Percentiles rank a stretch among this genome's conserved stretches.
phyloP scores from a whole-genome alignment of 2,888 invertebrate genomes.

The Eilema caniola region DNA sequence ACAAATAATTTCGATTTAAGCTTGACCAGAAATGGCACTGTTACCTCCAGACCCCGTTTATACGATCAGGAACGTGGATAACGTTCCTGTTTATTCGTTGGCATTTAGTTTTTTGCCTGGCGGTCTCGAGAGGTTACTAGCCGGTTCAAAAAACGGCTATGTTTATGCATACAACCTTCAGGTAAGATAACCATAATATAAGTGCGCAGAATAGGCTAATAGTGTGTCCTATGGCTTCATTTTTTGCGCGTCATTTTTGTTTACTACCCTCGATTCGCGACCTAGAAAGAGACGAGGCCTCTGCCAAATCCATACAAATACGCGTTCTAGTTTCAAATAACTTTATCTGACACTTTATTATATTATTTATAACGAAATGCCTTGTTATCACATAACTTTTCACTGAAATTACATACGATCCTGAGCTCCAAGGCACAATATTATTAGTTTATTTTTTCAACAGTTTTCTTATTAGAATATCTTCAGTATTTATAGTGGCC shows the following conservation, averaged over 20 bases:
- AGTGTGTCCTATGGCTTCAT: slow-evolving; percentile 49
- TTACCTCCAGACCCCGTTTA: slow-evolving; percentile 93
- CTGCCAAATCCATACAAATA: slow-evolving; percentile 46
- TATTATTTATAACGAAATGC: neutral
- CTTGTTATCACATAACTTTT: neutral
- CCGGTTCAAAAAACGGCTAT: slow-evolving; percentile 91
- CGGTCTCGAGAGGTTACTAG: slow-evolving; percentile 89
- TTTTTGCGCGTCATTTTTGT: slow-evolving; percentile 68
- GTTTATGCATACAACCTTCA: slow-evolving; percentile 93
- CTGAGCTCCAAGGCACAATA: neutral
- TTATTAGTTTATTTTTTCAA: too few species aligned
- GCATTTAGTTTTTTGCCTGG: slow-evolving; percentile 89
- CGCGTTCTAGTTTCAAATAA: slow-evolving; percentile 18
- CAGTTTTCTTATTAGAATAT: neutral
- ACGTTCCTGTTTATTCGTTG: slow-evolving; percentile 91
- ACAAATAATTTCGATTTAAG: slow-evolving; percentile 80
- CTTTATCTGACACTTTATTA: slow-evolving; percentile 29
- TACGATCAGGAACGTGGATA: slow-evolving; percentile 89
- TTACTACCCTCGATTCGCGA: slow-evolving; percentile 78
- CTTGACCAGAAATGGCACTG: slow-evolving; percentile 89
- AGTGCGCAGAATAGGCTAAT: slow-evolving; percentile 54
- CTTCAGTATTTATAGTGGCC: neutral
- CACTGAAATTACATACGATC: neutral
- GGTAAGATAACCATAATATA: slow-evolving; percentile 81
- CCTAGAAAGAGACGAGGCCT: slow-evolving; percentile 66